phyloP scores from a whole-genome alignment of 2,113 vertebrate genomes.

The Pygathrix nemaeus region DNA sequence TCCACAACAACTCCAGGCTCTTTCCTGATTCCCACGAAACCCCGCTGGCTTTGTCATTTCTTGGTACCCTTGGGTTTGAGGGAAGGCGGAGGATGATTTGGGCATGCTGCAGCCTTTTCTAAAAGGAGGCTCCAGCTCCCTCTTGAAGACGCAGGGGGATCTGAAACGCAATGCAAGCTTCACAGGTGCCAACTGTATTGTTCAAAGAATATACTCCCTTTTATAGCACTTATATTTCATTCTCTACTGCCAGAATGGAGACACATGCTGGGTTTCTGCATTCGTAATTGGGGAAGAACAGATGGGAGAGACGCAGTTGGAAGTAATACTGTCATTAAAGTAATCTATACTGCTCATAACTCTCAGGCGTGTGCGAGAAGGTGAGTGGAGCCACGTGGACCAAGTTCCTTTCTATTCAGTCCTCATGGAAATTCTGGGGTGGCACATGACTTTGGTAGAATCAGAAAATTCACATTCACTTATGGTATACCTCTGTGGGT shows the following conservation, averaged over 20 bases:
- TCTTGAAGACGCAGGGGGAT: neutral
- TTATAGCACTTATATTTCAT: conserved; percentile 84
- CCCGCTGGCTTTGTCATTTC: neutral
- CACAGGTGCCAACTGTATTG: conserved; percentile 80
- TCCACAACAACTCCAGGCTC: neutral
- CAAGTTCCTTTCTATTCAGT: neutral
- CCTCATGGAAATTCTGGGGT: neutral
- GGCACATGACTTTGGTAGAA: neutral
- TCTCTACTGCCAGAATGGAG: conserved; percentile 84
- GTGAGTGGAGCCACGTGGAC: conserved; percentile 59
- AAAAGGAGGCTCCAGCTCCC: conserved; percentile 8
- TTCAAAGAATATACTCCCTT: conserved; percentile 82
- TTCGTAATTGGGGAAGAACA: conserved; percentile 87
- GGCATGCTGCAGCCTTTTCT: neutral
- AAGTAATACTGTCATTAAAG: conserved; percentile 86
- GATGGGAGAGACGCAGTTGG: conserved; percentile 84
- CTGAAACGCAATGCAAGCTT: conserved; percentile 36
- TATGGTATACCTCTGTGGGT: neutral
- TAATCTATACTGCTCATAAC: conserved; percentile 86
- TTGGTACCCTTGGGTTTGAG: neutral
- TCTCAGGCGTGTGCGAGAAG: conserved; percentile 70
- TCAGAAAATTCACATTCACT: neutral
- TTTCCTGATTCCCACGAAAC: neutral
- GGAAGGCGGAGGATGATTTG: neutral
- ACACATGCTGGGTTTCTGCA: conserved; percentile 87